Evolutionary conservation across 1,140 invertebrate species (phyloP).

Genomic region (Scaptodrosophila lebanonensis): DNA sequence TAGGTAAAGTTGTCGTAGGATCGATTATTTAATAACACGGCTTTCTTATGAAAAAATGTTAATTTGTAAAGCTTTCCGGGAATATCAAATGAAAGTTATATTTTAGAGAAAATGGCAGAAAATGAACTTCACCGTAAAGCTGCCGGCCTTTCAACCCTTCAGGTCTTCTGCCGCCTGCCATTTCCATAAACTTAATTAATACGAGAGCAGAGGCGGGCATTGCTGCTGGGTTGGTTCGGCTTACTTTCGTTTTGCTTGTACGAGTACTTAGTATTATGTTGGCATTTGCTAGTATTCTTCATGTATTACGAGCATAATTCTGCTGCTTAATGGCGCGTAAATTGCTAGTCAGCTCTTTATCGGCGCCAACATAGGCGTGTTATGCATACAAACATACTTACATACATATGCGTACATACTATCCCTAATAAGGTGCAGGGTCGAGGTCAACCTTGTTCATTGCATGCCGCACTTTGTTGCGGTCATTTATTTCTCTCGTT

Average conservation of each 20-base stretch:
- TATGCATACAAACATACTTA: too few relatives aligned
- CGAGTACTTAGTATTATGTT: slow-evolving; percentile 22
- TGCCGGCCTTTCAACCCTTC: neutral
- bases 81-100: too few relatives aligned
- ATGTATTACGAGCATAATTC: slow-evolving; percentile 35
- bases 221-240: slow-evolving; percentile 6
- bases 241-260: slow-evolving; percentile 10
- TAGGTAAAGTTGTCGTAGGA: too few relatives aligned
- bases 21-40: too few relatives aligned
- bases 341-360: slow-evolving; percentile 44
- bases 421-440: slow-evolving; percentile 18
- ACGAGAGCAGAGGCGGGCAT: slow-evolving; percentile 24
- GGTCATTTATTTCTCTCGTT: slow-evolving; percentile 22
- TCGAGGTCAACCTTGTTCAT: slow-evolving; percentile 56
- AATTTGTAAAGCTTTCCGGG: too few relatives aligned
- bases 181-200: slow-evolving; percentile 48
- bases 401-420: neutral
- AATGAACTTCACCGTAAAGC: too few relatives aligned
- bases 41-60: too few relatives aligned
- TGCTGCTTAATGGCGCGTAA: slow-evolving; percentile 58
- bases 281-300: slow-evolving; percentile 19
- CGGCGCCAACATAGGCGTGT: slow-evolving; percentile 23
- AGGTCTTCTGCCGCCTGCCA: slow-evolving; percentile 25
- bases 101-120: too few relatives aligned
- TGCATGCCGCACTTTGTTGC: neutral